A percentile compares a stretch with the other conserved stretches of the same genome.
phyloP scores from a whole-genome alignment of 2,888 invertebrate species.

The Pasiphila rectangulata region DNA sequence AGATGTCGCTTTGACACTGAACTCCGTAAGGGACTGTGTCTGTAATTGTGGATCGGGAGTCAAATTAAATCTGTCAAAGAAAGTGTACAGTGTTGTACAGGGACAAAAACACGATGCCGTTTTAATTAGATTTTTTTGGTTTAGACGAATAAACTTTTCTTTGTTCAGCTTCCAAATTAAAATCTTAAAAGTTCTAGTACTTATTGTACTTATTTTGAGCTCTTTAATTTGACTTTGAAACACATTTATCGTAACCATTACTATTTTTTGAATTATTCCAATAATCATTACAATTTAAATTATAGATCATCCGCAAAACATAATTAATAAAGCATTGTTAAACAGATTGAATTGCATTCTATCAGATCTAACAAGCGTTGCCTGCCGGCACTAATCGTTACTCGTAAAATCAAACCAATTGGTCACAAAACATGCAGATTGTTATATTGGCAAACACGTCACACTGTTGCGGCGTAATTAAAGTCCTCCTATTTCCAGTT shows the following conservation, averaged over 20 bases:
- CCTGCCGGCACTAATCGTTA: background rate
- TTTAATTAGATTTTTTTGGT: slow-evolving; percentile 4
- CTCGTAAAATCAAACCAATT: slow-evolving; percentile 7
- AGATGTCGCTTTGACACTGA: slow-evolving; percentile 58
- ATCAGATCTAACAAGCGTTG: background rate
- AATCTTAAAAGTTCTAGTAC: no score
- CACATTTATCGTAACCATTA: no score
- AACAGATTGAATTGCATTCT: background rate
- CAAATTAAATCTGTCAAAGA: slow-evolving; percentile 59
- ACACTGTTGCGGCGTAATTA: slow-evolving; percentile 25
- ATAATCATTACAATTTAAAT: background rate
- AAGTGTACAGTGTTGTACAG: slow-evolving; percentile 30
- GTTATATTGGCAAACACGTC: slow-evolving; percentile 22
- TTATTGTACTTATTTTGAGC: no score
- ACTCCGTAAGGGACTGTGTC: slow-evolving; percentile 54
- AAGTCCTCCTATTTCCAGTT: slow-evolving; percentile 27
- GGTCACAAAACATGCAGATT: slow-evolving; percentile 17
- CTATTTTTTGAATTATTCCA: no score
- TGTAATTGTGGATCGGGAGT: slow-evolving; percentile 63
- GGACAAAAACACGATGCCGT: background rate
- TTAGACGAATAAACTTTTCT: no score
- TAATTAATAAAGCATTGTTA: background rate
- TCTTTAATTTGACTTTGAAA: no score
- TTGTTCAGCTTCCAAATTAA: no score
- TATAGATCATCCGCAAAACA: no score